Base-by-base conservation (phyloP, 2,113 vertebrate genomes). In the Cairina moschata region DNA sequence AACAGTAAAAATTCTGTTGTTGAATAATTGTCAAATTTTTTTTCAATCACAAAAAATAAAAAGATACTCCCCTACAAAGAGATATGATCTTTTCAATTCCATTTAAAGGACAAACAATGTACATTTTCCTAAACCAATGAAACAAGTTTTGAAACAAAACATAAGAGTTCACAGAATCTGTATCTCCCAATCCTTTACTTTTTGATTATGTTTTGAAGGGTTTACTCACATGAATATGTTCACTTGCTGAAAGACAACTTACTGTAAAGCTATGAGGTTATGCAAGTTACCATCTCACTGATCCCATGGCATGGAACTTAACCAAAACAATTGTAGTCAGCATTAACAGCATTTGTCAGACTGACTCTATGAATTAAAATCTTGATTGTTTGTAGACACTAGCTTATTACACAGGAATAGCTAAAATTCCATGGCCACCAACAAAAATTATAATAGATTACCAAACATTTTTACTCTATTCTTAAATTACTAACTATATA, bases 141-240 rank as follows among this genome's bases (percentile, higher is more conserved):
- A 74, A 71, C 6, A 44, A 36, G 31, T 22, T n/a, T 55, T 79
- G 8, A 8, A 59, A 79, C 58, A 86, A 17, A 79, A 22, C 8
- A 7, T 8, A 42, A 63, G 8, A 66, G 11, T 10, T 71, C 48
- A 38, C 31, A 66, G 68, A 76, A 81, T 22, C 21, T 56, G 40
- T 62, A 56, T 8, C 9, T 23, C 56, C 14, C 9, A 23, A 48
- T 38, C 16, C 42, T 31, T 67, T 77, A 55, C 14, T 38, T 75
- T 52, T 23, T 62, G 6, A 80, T 54, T 56, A 55, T 22, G 38
- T 56, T 48, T 54, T 69, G 26, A 52, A 83, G 56, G 31, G 22
- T 68, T 83, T 44, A 42, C 23, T 67, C 31, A 44, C 25, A 71
- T 1, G 9, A 11, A 22, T 1, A 3, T 1, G 0, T 20, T 13